A percentile compares a stretch with the other conserved stretches of the same genome.
Conservation (phyloP, 2,888 invertebrate species). For the Hypolimnas misippus region DNA sequence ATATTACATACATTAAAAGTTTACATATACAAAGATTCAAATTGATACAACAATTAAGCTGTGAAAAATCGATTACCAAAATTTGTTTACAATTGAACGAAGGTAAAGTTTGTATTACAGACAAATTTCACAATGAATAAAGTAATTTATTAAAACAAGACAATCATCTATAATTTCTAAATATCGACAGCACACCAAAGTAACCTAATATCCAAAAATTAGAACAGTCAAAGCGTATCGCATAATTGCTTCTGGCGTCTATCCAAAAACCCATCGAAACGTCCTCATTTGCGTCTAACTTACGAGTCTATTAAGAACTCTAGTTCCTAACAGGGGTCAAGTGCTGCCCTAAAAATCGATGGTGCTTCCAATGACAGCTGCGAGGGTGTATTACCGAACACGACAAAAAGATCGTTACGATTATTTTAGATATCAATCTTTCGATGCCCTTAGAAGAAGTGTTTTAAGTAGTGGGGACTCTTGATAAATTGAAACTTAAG, state of each 20-base stretch:
- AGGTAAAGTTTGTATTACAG: too few species aligned
- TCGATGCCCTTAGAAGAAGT: neutral
- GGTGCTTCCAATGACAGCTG: constrained; percentile 9
- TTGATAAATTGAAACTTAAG: too few species aligned
- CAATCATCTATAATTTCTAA: neutral
- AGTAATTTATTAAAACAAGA: neutral
- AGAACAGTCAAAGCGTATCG: constrained; percentile 30
- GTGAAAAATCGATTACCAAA: too few species aligned
- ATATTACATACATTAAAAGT: too few species aligned
- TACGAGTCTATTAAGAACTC: constrained; percentile 29
- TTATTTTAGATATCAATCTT: neutral
- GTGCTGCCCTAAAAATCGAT: constrained; percentile 24
- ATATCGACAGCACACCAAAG: neutral
- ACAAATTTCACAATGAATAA: too few species aligned
- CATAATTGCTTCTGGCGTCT: constrained; percentile 34
- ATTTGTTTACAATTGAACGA: too few species aligned
- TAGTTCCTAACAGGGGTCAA: constrained; percentile 27
- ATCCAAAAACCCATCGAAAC: constrained; percentile 31
- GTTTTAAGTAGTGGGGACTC: too few species aligned
- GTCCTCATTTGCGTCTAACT: constrained; percentile 35
- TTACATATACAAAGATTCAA: too few species aligned
- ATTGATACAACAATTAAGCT: too few species aligned
- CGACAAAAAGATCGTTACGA: constrained; percentile 13
- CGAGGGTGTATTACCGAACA: neutral
- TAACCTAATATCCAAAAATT: constrained; percentile 4